These are phyloP conservation scores for Cheilosia variabilis DNA, from an alignment of 2,888 invertebrate species.

Conservation along the genomic window DNA sequence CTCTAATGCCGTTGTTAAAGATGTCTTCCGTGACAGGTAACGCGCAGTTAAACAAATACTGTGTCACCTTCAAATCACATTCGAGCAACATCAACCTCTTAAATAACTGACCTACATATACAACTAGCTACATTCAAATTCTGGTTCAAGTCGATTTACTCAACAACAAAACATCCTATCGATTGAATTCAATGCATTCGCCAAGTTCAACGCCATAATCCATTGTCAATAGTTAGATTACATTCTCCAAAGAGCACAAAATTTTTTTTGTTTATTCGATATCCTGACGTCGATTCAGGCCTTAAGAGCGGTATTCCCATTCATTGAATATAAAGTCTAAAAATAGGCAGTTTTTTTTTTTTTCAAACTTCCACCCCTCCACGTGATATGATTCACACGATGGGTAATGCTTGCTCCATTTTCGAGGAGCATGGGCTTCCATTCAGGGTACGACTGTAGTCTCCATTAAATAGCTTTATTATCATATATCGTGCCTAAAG, in stretches of 20 bases:
- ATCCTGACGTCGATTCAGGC: conserved; percentile 45
- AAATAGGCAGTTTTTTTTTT: conserved; percentile 26
- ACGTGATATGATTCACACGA: conserved; percentile 14
- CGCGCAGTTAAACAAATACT: too few species aligned
- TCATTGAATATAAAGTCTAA: conserved; percentile 27
- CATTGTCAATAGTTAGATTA: neutral
- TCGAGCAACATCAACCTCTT: too few species aligned
- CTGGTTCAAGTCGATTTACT: too few species aligned
- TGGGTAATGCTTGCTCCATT: neutral
- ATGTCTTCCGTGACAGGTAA: too few species aligned
- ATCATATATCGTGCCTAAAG: conserved; percentile 20
- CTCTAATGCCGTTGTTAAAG: too few species aligned
- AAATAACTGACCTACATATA: too few species aligned
- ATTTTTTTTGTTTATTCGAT: conserved; percentile 58
- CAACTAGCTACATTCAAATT: too few species aligned
- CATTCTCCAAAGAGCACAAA: neutral
- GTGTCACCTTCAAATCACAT: too few species aligned
- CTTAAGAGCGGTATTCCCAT: conserved; percentile 15
- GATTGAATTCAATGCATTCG: neutral
- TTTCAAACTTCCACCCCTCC: conserved; percentile 9
- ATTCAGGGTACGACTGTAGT: neutral
- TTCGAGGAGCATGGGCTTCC: conserved; percentile 16
- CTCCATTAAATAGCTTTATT: conserved; percentile 45
- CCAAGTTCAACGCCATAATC: neutral
- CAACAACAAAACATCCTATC: neutral